A percentile compares a stretch with the other conserved stretches of the same genome.
Evolutionary conservation across 2,888 invertebrate genomes (phyloP).

Genomic region (Harpagoxenus sublaevis): DNA sequence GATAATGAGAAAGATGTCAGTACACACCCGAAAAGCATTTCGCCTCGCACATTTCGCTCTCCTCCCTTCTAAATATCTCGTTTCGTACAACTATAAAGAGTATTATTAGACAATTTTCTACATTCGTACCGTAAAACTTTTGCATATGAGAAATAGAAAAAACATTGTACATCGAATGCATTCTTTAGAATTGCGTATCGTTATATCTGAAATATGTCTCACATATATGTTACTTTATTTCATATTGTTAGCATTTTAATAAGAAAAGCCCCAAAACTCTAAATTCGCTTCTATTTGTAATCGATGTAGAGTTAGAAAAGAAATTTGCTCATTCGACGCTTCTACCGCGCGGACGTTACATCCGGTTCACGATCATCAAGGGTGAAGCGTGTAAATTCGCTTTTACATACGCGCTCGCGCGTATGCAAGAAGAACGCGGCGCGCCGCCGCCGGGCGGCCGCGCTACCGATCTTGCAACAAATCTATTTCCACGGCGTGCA

Average conservation of each 20-base stretch:
- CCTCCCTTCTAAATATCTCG: not conserved
- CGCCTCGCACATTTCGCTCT: not conserved
- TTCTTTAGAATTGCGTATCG: not conserved
- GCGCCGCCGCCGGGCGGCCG: not conserved
- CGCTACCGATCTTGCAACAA: slow-evolving; percentile 80
- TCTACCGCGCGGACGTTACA: slow-evolving; percentile 14
- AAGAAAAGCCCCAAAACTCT: not conserved
- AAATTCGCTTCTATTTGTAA: not conserved
- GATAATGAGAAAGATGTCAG: slow-evolving; percentile 10
- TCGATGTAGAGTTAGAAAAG: not conserved
- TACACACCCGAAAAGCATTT: slow-evolving; percentile 13
- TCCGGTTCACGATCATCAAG: slow-evolving; percentile 42
- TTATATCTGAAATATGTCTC: not conserved
- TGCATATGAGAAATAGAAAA: not conserved
- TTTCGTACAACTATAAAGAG: not conserved
- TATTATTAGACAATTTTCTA: not conserved
- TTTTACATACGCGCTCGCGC: slow-evolving; percentile 53
- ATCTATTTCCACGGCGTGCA: slow-evolving; percentile 83
- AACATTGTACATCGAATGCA: not conserved
- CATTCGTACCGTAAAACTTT: not conserved
- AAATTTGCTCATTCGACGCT: not conserved
- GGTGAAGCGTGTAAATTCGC: slow-evolving; percentile 48
- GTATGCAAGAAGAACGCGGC: slow-evolving; percentile 69
- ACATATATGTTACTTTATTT: not conserved
- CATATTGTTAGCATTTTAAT: not conserved